Evolutionary conservation across 2,113 vertebrate genomes (phyloP).

Genomic region (Sialia sialis): DNA sequence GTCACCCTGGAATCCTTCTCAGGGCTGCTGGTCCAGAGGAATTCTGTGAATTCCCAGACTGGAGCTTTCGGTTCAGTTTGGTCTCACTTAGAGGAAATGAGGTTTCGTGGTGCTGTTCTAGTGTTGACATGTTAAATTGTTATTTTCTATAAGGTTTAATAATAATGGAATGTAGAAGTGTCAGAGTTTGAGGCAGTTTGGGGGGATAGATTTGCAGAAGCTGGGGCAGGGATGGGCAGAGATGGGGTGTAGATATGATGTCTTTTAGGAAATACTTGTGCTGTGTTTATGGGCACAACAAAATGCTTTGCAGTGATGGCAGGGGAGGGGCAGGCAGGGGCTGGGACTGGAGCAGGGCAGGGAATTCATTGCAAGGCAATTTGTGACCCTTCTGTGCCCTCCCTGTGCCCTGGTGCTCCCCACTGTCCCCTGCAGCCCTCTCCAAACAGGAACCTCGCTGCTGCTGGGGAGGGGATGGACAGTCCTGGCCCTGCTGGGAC

Average conservation of each 20-base stretch:
- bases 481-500: not conserved
- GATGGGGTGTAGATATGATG: not conserved
- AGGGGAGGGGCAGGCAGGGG: not conserved
- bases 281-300: not conserved
- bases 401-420: too few species aligned
- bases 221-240: not conserved
- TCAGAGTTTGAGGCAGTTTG: not conserved
- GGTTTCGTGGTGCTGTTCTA: not conserved
- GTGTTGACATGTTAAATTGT: not conserved
- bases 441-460: rapidly evolving
- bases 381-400: not conserved
- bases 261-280: not conserved
- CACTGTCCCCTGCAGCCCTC: not conserved
- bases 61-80: not conserved
- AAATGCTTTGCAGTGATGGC: not conserved
- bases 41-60: not conserved
- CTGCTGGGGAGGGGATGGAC: not conserved
- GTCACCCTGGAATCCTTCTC: not conserved
- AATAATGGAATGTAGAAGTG: not conserved
- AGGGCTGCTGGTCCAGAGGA: rapidly evolving
- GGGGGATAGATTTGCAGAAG: not conserved
- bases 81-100: rapidly evolving
- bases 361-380: not conserved
- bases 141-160: not conserved
- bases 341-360: not conserved